Evolutionary conservation across 2,797 vertebrate species (phyloP).

Genomic region (Masticophis lateralis): DNA sequence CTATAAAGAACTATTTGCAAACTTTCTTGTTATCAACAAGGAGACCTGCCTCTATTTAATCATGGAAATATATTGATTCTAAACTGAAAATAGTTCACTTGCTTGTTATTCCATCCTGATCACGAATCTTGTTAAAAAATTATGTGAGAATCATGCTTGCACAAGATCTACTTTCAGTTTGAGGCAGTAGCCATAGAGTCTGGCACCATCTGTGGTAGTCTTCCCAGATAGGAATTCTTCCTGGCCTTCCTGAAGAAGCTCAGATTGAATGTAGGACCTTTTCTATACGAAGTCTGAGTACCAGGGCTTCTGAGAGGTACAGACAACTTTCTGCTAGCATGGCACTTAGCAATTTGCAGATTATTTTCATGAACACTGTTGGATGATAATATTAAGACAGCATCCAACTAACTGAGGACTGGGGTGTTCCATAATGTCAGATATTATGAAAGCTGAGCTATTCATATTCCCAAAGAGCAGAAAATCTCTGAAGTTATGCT

Average conservation of each 20-base stretch:
- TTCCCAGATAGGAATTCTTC: neutral
- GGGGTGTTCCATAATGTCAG: neutral
- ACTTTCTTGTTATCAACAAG: neutral
- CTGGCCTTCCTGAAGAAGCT: neutral
- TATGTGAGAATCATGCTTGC: neutral
- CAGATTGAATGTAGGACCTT: neutral
- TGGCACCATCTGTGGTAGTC: neutral
- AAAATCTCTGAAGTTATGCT: neutral
- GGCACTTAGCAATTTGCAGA: neutral
- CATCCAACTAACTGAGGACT: neutral
- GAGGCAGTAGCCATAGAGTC: neutral
- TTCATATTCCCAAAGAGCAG: constrained; percentile 24
- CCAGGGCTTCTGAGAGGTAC: neutral
- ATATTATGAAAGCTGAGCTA: neutral
- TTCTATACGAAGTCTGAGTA: neutral
- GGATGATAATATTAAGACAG: neutral
- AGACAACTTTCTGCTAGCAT: neutral
- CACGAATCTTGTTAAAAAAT: neutral
- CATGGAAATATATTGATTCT: neutral
- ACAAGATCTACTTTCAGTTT: neutral
- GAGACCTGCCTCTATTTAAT: neutral
- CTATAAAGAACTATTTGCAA: neutral
- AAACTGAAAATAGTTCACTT: neutral
- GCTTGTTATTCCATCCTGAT: neutral
- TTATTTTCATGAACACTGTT: neutral